These are phyloP conservation scores for Vanessa atalanta DNA, from an alignment of 1,140 invertebrate genomes.

Conservation along the genomic window DNA sequence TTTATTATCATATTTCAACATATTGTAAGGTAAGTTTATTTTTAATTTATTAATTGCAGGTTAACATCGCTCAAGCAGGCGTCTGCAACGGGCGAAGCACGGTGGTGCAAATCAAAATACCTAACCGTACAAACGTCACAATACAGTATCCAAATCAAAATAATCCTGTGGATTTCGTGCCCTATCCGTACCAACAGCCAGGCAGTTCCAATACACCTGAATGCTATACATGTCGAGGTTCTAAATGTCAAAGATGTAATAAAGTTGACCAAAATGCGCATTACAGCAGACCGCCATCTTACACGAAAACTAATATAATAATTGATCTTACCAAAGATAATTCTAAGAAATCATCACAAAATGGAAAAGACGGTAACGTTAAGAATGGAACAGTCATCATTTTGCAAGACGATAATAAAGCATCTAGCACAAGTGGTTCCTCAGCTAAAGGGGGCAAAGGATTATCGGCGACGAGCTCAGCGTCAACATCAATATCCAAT, in stretches of 20 bases:
- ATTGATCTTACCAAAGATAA: slow-evolving; percentile 41
- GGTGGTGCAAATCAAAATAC: slow-evolving; percentile 49
- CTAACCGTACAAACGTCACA: slow-evolving; percentile 41
- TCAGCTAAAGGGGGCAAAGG: slow-evolving; percentile 24
- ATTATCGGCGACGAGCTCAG: slow-evolving; percentile 18
- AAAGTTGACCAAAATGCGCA: slow-evolving; percentile 5
- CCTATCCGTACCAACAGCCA: slow-evolving; percentile 36
- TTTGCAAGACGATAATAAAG: slow-evolving; percentile 34
- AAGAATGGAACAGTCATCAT: slow-evolving; percentile 38
- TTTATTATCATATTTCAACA: too few species aligned
- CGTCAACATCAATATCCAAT: slow-evolving; percentile 34
- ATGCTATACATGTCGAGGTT: slow-evolving; percentile 30
- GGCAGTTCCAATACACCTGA: slow-evolving; percentile 11
- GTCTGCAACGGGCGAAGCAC: slow-evolving; percentile 46
- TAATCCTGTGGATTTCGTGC: slow-evolving; percentile 45
- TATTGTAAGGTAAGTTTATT: background rate
- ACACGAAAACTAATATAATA: slow-evolving; percentile 45
- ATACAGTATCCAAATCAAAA: slow-evolving; percentile 45
- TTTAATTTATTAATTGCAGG: slow-evolving; percentile 40
- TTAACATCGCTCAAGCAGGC: slow-evolving; percentile 32
- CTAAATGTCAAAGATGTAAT: slow-evolving; percentile 36
- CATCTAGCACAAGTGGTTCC: slow-evolving; percentile 35
- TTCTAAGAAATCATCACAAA: slow-evolving; percentile 13
- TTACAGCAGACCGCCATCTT: slow-evolving; percentile 1
- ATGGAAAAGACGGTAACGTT: background rate